phyloP scores from a whole-genome alignment of 1,140 invertebrate species.

The Bacillus rossius region DNA sequence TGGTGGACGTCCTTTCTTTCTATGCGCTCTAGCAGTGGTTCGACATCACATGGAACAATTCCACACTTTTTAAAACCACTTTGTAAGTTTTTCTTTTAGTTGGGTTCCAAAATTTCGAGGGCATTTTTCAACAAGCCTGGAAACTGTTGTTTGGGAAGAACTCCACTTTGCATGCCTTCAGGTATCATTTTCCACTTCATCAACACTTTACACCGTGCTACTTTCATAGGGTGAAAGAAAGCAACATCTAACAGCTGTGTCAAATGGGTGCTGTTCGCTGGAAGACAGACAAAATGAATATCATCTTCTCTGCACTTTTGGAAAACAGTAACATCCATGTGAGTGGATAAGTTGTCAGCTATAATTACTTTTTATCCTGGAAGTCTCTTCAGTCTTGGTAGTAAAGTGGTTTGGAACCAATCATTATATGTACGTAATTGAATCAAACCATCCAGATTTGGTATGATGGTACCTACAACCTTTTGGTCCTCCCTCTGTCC shows the following conservation, averaged over 20 bases:
- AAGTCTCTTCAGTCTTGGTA: not conserved
- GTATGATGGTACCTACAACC: not conserved
- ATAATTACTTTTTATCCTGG: not conserved
- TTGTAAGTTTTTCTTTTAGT: too few relatives aligned
- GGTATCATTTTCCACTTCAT: slow-evolving; percentile 2
- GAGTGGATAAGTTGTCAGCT: not conserved
- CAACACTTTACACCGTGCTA: slow-evolving; percentile 1
- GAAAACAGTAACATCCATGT: not conserved
- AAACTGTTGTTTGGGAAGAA: slow-evolving; percentile 2
- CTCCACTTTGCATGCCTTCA: not conserved
- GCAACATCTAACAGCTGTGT: not conserved
- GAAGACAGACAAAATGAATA: not conserved
- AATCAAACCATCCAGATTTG: slow-evolving; percentile 9
- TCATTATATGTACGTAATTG: not conserved
- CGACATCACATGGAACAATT: too few relatives aligned
- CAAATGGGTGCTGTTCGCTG: slow-evolving; percentile 2
- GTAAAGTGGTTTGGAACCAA: not conserved
- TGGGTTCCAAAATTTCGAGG: too few relatives aligned
- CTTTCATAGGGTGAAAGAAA: slow-evolving; percentile 5
- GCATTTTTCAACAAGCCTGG: slow-evolving; percentile 1
- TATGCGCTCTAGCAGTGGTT: too few relatives aligned
- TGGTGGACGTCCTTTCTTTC: too few relatives aligned
- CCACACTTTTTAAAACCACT: too few relatives aligned
- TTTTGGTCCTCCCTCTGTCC: slow-evolving; percentile 18
- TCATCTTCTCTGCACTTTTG: not conserved